Conservation (phyloP, 2,113 vertebrate genomes). For the Microtus richardsoni region DNA sequence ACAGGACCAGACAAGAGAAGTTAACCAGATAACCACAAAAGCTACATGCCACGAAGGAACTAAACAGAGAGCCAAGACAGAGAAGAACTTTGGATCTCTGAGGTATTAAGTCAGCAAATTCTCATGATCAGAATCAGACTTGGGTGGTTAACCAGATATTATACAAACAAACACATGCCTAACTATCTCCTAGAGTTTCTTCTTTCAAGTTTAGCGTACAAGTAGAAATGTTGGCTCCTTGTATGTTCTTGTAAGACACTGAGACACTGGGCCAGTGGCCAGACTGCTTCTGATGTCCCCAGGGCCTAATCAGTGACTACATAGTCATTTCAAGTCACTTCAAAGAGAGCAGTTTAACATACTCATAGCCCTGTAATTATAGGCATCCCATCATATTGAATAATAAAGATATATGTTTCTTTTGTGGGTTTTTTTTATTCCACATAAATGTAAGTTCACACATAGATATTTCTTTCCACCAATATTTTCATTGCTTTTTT, state of each 20-base stretch:
- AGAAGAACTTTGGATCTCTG: background rate
- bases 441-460: background rate
- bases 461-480: background rate
- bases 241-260: background rate
- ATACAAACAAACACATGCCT: background rate
- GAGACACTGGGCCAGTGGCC: too few species aligned
- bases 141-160: background rate
- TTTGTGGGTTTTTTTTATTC: background rate
- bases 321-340: background rate
- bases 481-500: background rate
- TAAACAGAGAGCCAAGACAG: background rate
- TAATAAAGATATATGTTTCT: background rate
- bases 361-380: background rate
- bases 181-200: background rate
- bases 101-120: background rate
- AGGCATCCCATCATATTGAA: background rate
- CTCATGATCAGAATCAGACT: background rate
- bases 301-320: background rate
- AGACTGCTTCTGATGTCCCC: background rate
- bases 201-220: background rate
- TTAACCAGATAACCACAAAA: background rate
- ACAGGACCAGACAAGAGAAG: background rate
- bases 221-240: background rate
- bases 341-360: background rate
- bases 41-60: background rate